phyloP scores from a whole-genome alignment of 2,797 vertebrate genomes.

The Morelia viridis region DNA sequence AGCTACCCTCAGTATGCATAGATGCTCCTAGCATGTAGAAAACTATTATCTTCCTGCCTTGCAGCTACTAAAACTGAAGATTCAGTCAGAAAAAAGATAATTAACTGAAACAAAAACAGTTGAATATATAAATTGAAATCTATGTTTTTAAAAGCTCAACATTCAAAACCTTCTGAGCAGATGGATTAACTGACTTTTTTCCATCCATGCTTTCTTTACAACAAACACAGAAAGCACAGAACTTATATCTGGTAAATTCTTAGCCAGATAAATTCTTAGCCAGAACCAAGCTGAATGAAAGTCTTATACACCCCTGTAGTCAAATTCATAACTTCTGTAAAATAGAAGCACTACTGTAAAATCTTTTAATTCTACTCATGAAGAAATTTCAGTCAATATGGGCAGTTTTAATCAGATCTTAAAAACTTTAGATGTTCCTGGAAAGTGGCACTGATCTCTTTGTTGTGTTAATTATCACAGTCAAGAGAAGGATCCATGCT shows the following conservation, averaged over 20 bases:
- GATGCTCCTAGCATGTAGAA: not conserved
- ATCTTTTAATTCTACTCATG: slow-evolving; percentile 21
- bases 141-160: not conserved
- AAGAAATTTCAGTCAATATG: slow-evolving; percentile 15
- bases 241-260: not conserved
- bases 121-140: not conserved
- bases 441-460: slow-evolving; percentile 35
- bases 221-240: not conserved
- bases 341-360: slow-evolving; percentile 28
- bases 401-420: slow-evolving; percentile 5
- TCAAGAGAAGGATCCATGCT: slow-evolving; percentile 14
- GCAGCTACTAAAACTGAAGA: not conserved
- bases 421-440: slow-evolving; percentile 42
- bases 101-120: not conserved
- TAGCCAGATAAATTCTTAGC: not conserved
- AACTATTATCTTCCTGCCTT: not conserved
- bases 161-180: not conserved
- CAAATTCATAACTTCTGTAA: not conserved
- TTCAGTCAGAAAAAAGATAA: not conserved
- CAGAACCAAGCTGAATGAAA: not conserved
- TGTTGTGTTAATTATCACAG: slow-evolving; percentile 36
- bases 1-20: not conserved
- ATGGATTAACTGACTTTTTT: not conserved
- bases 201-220: not conserved
- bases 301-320: not conserved